Evolutionary conservation across 2,888 invertebrate genomes (phyloP).

Genomic region (Acleris laterana): DNA sequence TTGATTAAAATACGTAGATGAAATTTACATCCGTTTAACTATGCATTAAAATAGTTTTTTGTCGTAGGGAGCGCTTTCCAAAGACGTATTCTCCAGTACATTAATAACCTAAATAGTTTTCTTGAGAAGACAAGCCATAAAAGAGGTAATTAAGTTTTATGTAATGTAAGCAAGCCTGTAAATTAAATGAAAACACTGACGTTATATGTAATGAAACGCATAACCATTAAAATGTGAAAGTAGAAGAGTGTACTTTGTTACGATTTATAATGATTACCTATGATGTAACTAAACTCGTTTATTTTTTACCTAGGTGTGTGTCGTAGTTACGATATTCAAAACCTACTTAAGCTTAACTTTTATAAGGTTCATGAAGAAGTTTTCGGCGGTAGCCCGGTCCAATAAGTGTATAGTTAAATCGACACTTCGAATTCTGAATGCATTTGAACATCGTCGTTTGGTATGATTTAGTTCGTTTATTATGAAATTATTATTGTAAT

Average conservation of each 20-base stretch:
- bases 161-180: constrained; percentile 1
- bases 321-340: no score
- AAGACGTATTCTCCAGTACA: not conserved
- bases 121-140: constrained; percentile 5
- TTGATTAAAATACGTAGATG: no score
- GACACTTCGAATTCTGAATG: no score
- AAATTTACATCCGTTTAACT: not conserved
- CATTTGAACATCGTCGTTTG: no score
- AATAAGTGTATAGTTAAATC: no score
- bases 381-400: no score
- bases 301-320: no score
- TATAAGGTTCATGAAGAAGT: no score
- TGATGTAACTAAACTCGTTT: no score
- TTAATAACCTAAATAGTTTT: not conserved
- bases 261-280: not conserved
- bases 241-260: not conserved
- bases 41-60: not conserved
- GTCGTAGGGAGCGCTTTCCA: not conserved
- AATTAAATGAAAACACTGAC: constrained; percentile 1
- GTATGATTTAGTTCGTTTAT: no score
- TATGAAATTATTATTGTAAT: no score
- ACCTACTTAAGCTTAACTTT: no score
- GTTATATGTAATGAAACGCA: not conserved
- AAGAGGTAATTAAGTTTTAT: constrained; percentile 8
- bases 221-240: not conserved